Percentiles rank a stretch among this genome's conserved stretches.
Evolutionary conservation across 2,888 invertebrate species (phyloP).

Genomic region (Tenthredo livida): DNA sequence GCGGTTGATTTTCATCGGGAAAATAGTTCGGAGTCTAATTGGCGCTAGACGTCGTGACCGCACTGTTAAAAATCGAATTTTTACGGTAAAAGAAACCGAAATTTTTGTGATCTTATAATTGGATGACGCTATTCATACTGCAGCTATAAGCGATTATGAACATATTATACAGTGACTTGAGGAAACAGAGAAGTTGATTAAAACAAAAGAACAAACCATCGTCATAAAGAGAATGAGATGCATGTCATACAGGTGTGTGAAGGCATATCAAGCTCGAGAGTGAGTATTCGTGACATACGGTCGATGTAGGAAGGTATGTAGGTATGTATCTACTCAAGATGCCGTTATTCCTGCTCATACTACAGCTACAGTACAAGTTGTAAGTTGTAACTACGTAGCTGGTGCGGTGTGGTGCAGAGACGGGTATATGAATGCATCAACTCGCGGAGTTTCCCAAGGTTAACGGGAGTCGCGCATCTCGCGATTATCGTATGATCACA

Average conservation of each 20-base stretch:
- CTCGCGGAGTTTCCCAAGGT: slow-evolving; percentile 34
- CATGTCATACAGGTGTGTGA: background rate
- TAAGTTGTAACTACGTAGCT: slow-evolving; percentile 22
- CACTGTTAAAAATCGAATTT: background rate
- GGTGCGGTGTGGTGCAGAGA: background rate
- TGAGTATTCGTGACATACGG: slow-evolving; percentile 38
- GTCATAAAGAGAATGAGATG: background rate
- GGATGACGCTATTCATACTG: background rate
- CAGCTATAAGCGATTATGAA: background rate
- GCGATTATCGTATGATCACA: slow-evolving; percentile 4
- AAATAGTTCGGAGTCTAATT: background rate
- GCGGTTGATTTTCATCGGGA: slow-evolving; percentile 11
- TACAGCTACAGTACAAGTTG: slow-evolving; percentile 22
- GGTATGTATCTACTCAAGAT: slow-evolving; percentile 34
- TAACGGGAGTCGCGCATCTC: background rate
- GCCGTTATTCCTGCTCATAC: slow-evolving; percentile 31
- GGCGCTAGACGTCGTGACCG: background rate
- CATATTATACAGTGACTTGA: background rate
- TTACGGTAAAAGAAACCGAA: background rate
- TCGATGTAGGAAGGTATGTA: slow-evolving; percentile 6
- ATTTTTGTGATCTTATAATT: background rate
- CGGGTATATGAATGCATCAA: slow-evolving; percentile 8
- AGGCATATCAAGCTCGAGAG: background rate
- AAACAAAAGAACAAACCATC: background rate
- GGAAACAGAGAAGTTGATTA: background rate